Conservation (phyloP, 2,797 vertebrate genomes). For the Cynodonichthys magdalenae region DNA sequence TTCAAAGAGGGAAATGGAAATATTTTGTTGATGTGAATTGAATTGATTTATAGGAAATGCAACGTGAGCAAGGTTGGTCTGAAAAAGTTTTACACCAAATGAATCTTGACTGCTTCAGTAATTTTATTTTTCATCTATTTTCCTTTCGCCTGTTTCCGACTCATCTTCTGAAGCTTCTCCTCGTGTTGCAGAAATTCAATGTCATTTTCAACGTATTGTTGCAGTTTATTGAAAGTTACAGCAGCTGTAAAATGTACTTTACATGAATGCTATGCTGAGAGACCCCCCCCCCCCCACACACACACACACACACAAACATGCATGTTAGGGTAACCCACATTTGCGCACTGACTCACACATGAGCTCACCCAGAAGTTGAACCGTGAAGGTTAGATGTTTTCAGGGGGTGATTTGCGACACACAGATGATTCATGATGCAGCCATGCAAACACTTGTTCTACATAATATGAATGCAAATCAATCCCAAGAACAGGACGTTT, state of each 20-base stretch:
- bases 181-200: constrained; percentile 6
- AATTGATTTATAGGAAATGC: constrained; percentile 43
- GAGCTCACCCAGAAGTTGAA: constrained; percentile 59
- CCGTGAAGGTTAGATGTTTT: constrained; percentile 66
- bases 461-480: constrained; percentile 24
- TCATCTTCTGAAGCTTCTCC: not conserved
- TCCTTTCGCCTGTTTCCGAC: not conserved
- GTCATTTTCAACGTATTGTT: not conserved
- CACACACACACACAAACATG: constrained; percentile 8
- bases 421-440: constrained; percentile 64
- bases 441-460: constrained; percentile 55
- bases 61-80: constrained; percentile 23
- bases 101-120: not conserved
- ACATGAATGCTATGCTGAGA: constrained; percentile 5
- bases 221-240: constrained; percentile 6
- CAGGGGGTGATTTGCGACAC: constrained; percentile 59
- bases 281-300: too few species aligned
- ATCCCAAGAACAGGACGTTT: constrained; percentile 2
- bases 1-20: constrained; percentile 58
- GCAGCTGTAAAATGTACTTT: not conserved
- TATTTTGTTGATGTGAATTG: constrained; percentile 62
- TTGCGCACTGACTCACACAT: constrained; percentile 41
- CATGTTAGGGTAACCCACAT: constrained; percentile 32
- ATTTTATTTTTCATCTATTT: constrained; percentile 7
- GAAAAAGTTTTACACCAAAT: not conserved